Evolutionary conservation across 1,140 invertebrate genomes (phyloP).

Genomic region (Prorops nasuta): DNA sequence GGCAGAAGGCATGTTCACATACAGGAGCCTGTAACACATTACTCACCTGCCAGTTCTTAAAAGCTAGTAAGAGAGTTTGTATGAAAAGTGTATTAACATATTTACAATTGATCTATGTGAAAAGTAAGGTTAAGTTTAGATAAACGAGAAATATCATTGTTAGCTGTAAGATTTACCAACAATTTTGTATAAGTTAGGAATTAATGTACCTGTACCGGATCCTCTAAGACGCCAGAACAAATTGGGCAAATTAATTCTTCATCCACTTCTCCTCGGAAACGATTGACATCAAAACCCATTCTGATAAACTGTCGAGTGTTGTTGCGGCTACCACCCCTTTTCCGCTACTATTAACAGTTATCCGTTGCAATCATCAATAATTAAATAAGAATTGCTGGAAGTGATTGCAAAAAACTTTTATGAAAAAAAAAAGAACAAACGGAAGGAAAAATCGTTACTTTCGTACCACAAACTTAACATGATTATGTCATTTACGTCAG

Average conservation of each 20-base stretch:
- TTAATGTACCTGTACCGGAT: slow-evolving; percentile 85
- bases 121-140: not conserved
- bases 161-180: no score
- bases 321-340: not conserved
- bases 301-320: not conserved
- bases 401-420: no score
- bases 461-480: no score
- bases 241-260: slow-evolving; percentile 91
- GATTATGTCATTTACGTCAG: no score
- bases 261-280: slow-evolving; percentile 88
- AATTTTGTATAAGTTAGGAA: no score
- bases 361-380: no score
- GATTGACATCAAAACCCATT: slow-evolving; percentile 87
- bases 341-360: no score
- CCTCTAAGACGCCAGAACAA: slow-evolving; percentile 86
- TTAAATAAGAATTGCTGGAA: no score
- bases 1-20: slow-evolving; percentile 96
- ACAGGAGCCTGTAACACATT: slow-evolving; percentile 75
- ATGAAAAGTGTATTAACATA: not conserved
- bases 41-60: slow-evolving; percentile 39
- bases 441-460: no score
- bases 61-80: no score
- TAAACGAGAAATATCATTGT: not conserved
- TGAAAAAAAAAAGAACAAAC: no score
- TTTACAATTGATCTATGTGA: not conserved